phyloP scores from a whole-genome alignment of 2,888 invertebrate species.

The Drosophila mercatorum region DNA sequence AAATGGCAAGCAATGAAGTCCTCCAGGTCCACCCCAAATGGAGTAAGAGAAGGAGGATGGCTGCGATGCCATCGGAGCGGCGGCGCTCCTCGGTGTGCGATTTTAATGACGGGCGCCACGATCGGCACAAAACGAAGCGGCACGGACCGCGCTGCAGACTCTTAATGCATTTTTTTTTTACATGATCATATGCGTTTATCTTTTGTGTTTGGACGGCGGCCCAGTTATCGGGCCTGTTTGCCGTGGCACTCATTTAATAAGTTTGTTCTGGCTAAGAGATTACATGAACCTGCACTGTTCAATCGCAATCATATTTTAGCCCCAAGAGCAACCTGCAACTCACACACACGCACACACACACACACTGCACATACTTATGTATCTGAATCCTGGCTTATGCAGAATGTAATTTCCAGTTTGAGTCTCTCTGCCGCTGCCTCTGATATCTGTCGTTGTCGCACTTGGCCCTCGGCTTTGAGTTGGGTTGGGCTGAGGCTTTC shows the following conservation, averaged over 20 bases:
- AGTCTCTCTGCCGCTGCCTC: conserved; percentile 43
- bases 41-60: conserved; percentile 11
- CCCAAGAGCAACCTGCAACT: conserved; percentile 27
- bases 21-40: conserved; percentile 50
- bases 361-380: conserved; percentile 1
- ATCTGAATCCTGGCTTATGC: conserved; percentile 9
- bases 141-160: conserved; percentile 19
- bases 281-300: conserved; percentile 84
- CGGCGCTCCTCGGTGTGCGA: conserved; percentile 60
- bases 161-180: conserved; percentile 75
- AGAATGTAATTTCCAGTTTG: conserved; percentile 36
- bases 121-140: conserved; percentile 4
- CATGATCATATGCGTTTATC: conserved; percentile 82
- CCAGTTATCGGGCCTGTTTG: conserved; percentile 72
- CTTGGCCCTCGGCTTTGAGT: conserved; percentile 51
- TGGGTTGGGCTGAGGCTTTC: conserved; percentile 33
- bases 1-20: conserved; percentile 40
- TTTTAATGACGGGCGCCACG: conserved; percentile 61
- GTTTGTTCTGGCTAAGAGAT: conserved; percentile 82
- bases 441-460: conserved; percentile 66
- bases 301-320: conserved; percentile 80
- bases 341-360: too few species aligned
- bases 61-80: conserved; percentile 40
- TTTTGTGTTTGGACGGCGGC: conserved; percentile 70
- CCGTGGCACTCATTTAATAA: conserved; percentile 79